Base-by-base conservation (phyloP, 2,888 invertebrate genomes). In the Monopis laevigella region DNA sequence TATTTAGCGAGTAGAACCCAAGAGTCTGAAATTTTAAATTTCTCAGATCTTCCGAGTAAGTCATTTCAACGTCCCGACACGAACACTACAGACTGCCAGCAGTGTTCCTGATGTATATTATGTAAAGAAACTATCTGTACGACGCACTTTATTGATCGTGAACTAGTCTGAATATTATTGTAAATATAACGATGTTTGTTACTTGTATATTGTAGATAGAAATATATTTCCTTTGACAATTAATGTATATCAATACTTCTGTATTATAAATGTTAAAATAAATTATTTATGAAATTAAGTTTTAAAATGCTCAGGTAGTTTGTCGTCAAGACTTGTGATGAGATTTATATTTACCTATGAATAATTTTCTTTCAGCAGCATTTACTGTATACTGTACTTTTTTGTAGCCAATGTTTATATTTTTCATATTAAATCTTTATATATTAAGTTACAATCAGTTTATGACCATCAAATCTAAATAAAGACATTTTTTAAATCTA, bases 151-250 rank as follows among this genome's bases (percentile, higher is more conserved):
- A 74, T 59, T 59, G 57, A 73, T 67, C 59, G 65, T 64, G 65
- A 74, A 77, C 80, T 80, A 80, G 80, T 80, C 80, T 74, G 68
- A 71, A 66, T 14, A 59, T 73, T 71, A 72, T 65, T 80, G 78
- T 80, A 78, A 59, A 80, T 77, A 80, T 72, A 73, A 77, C 75
- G 71, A 75, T 75, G 73, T 80, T 80, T 77, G 78, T 80, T 78
- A 80, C 70, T 62, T 80, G 78, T 80, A 80, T 75, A 80, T 78
- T 80, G 71, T 80, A 78, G 78, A 80, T 80, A 78, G 78, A 74
- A 63, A 65, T 71, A 40, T 74, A 71, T 75, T 77, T 72, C 73
- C 70, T 75, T 77, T 65, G 66, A 73, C 59, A 62, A 63, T 68
- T 59, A n/a, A n/a, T 74, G 72, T 75, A 73, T 73, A 70, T 68